Base-by-base conservation (phyloP, 2,113 vertebrate genomes). In the Pituophis catenifer region DNA sequence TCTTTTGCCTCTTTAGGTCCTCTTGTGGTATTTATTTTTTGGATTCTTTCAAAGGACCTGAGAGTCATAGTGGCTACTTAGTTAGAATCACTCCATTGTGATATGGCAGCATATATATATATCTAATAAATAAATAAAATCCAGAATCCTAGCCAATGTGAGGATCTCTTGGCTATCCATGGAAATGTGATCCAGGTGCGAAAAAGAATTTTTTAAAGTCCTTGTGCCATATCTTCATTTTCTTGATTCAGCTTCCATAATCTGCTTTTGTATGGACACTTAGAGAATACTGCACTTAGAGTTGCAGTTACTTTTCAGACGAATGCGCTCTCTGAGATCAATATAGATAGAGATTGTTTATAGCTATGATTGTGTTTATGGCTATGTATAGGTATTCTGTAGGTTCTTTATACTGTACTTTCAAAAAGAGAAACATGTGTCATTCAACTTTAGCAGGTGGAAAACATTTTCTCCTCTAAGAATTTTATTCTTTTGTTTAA, bases 1-100 rank as follows among this genome's bases (percentile, higher is more conserved):
- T 59, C 52, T 97, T 93, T 86, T 97, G 96, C 94, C 94, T 95
- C 96, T 96, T 95, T 93, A 91, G 95, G 93, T 97, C 95, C 94
- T 94, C 95, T 94, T 95, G 93, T 6, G 55, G 65, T 95, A 96
- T 96, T 96, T 95, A 91, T 92, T 33, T 54, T 8, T 50, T 44
- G 50, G 15, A 24, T 50, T 57, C 23, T 24, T 89, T 58, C 54
- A 13, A 38, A 57, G 8, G 17, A n/a, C 57, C 29, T 21, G 5
- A 17, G 26, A 88, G 8, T 33, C 55, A 19, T 29, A 44, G 23
- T 48, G 23, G 52, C n/a, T 48, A 17, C 65, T 70, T 70, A 70
- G 29, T 70, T 15, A n/a, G 29, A 70, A 70, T 70, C 2, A 2
- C 1, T 70, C 65, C 65, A 70, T 15, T 33, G 12, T 70, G 65